A percentile compares a stretch with the other conserved stretches of the same genome.
Evolutionary conservation across 1,140 invertebrate species (phyloP).

Genomic region (Brachionus sp.): DNA sequence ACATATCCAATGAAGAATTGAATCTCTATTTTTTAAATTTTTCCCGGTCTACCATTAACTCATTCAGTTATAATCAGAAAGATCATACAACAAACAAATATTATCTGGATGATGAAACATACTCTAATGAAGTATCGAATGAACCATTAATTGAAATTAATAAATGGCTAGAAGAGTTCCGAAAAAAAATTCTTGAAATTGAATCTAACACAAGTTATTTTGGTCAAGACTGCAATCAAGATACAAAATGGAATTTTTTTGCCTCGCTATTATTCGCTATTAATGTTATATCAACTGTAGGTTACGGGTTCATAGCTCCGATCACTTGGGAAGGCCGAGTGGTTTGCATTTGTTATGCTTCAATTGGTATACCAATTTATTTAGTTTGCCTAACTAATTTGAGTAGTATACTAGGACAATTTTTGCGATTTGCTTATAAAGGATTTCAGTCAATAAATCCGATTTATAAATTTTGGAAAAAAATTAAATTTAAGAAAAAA

Average conservation of each 20-base stretch:
- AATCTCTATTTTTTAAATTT: neutral
- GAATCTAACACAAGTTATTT: neutral
- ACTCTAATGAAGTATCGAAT: neutral
- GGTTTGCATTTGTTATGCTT: conserved; percentile 47
- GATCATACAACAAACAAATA: neutral
- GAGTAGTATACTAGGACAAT: neutral
- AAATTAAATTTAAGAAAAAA: neutral
- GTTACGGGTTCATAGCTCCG: conserved; percentile 64
- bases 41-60: neutral
- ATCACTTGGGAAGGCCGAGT: conserved; percentile 46
- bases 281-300: conserved; percentile 90
- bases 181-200: conserved; percentile 30
- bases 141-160: neutral
- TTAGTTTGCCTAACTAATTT: conserved; percentile 40
- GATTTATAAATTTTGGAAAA: conserved; percentile 9
- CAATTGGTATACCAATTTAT: conserved; percentile 46
- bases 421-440: conserved; percentile 8
- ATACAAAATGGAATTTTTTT: conserved; percentile 47
- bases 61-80: neutral
- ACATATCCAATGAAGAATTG: neutral
- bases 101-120: neutral
- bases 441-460: conserved; percentile 15
- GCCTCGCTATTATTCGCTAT: conserved; percentile 82
- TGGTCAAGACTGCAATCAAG: conserved; percentile 29
- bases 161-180: neutral